phyloP scores from a whole-genome alignment of 2,888 invertebrate genomes.

The Drosophila acutilabella region DNA sequence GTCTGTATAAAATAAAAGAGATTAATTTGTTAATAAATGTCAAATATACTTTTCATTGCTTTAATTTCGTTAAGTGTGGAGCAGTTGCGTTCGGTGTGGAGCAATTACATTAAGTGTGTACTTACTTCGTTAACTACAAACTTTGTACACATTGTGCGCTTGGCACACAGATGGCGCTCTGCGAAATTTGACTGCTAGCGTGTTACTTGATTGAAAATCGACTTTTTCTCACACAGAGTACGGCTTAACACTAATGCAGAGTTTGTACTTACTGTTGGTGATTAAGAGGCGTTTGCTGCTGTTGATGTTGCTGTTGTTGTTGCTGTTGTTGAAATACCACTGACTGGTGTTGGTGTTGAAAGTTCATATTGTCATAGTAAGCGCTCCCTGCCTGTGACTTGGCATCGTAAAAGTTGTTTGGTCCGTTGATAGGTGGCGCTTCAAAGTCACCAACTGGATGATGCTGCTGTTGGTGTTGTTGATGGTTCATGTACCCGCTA shows the following conservation, averaged over 20 bases:
- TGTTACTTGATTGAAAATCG: too few relatives aligned
- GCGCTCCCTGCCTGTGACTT: constrained; percentile 73
- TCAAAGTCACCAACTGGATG: constrained; percentile 81
- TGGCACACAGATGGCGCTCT: background rate
- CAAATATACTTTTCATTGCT: background rate
- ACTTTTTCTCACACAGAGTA: background rate
- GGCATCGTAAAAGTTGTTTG: constrained; percentile 81
- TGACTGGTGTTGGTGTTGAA: constrained; percentile 72
- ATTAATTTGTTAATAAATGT: background rate
- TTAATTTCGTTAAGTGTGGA: constrained; percentile 16
- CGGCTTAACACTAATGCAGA: background rate
- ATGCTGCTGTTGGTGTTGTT: constrained; percentile 72
- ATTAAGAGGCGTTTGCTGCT: constrained; percentile 60
- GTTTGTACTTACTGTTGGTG: constrained; percentile 67
- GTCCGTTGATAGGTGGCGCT: constrained; percentile 76
- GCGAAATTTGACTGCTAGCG: too few relatives aligned
- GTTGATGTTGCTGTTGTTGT: constrained; percentile 71
- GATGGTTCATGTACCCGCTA: constrained; percentile 73
- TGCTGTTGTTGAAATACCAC: constrained; percentile 69
- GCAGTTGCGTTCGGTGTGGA: too few relatives aligned
- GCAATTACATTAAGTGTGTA: background rate
- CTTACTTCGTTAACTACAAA: background rate
- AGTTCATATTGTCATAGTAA: constrained; percentile 83
- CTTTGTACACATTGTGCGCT: too few relatives aligned
- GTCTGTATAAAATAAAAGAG: constrained; percentile 17